Evolutionary conservation across 1,140 invertebrate genomes (phyloP), one percentile per base, ranked within the genome.

Genomic region (Cydia fagiglandana): DNA sequence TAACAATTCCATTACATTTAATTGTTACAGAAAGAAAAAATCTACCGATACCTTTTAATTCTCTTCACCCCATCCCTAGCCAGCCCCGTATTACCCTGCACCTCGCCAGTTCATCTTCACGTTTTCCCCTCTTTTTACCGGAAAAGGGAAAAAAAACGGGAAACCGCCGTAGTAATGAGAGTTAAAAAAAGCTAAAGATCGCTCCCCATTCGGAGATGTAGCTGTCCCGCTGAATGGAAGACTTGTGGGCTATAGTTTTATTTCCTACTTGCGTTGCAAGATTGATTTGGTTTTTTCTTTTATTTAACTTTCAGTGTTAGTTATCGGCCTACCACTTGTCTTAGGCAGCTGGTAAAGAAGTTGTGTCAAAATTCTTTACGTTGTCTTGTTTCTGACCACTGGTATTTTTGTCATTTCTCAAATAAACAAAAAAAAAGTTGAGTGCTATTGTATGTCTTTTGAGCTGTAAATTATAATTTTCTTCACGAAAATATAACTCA

Each of bases 41-140:
- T 75, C 73, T 78, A 81, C 80, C 77, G 79, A 82, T 79, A 82
- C n/a, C 2, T 34, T 34, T 64, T 24, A 74, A 75, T 50, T 7
- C 64, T 38, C 34, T 17, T 70, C 34, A 28, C 64, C 50, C 70
- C 87, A 80, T 77, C 86, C 79, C 88, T 92, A 86, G 28, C 68
- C 82, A 81, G 85, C 84, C 84, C 81, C 88, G 88, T 91, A 92
- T 91, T 90, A 91, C 89, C 87, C 88, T 86, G 89, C 85, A 89
- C 88, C 88, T 90, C 88, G 87, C 83, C 89, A 88, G 88, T 92
- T 92, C 88, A 91, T 92, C 90, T 92, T 90, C 88, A 91, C 91
- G 90, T 92, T 92, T 92, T 92, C 90, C 90, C 86, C 73, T 90
- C 87, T 88, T 88, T 89, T 84, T 87, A 80, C 87, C 86, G 88